Evolutionary conservation across 1,140 invertebrate species (phyloP).

Genomic region (Drosophila bipectinata): DNA sequence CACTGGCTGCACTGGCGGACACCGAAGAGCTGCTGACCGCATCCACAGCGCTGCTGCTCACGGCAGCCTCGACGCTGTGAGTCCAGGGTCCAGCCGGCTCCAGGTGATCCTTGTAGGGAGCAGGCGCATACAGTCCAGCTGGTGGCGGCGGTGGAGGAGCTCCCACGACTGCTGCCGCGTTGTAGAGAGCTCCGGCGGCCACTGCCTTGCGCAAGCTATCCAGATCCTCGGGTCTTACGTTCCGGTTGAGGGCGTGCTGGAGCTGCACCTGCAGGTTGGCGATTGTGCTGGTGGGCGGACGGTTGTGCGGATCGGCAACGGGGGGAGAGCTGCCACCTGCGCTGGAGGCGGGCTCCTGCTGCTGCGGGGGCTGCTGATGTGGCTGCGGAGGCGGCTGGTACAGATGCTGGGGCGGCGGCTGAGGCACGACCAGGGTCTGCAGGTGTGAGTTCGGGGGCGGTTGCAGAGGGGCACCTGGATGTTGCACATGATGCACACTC

Average conservation of each 20-base stretch:
- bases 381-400: slow-evolving; percentile 50
- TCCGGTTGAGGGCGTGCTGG: slow-evolving; percentile 72
- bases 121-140: slow-evolving; percentile 27
- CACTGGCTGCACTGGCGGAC: slow-evolving; percentile 84
- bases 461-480: slow-evolving; percentile 30
- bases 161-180: slow-evolving; percentile 46
- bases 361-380: slow-evolving; percentile 20
- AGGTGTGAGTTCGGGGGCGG: slow-evolving; percentile 44
- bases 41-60: slow-evolving; percentile 72
- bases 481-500: slow-evolving; percentile 68
- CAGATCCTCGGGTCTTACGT: slow-evolving; percentile 72
- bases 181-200: slow-evolving; percentile 66
- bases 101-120: slow-evolving; percentile 60
- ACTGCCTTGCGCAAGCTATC: slow-evolving; percentile 77
- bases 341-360: slow-evolving; percentile 57
- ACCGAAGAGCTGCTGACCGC: slow-evolving; percentile 66
- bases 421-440: slow-evolving; percentile 33
- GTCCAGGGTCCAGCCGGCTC: slow-evolving; percentile 52
- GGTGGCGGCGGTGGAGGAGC: slow-evolving; percentile 24
- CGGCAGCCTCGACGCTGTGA: slow-evolving; percentile 46
- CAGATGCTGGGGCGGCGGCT: slow-evolving; percentile 47
- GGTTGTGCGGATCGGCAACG: slow-evolving; percentile 74
- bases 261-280: slow-evolving; percentile 73
- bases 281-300: slow-evolving; percentile 56
- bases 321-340: slow-evolving; percentile 31